Base-by-base conservation (phyloP, 2,113 vertebrate species). In the Phaethornis superciliosus region DNA sequence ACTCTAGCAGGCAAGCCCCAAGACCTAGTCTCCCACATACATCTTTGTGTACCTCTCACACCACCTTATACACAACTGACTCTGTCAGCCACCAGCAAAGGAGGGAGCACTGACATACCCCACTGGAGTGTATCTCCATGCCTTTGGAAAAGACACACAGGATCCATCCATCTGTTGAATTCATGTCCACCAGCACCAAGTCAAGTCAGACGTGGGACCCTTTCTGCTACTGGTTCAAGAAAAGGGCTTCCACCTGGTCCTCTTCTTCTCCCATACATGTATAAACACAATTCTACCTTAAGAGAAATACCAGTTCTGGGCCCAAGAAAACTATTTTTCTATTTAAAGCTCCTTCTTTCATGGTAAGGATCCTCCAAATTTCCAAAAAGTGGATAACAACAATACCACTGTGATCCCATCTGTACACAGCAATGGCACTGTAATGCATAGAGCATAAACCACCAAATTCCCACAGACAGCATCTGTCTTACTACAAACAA, bases 401-500 rank as follows among this genome's bases (percentile, higher is more conserved):
- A 97, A 93, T 95, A 95, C 97, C 94, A 96, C 97, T 97, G 94
- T 64, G 62, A 96, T 96, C 96, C 97, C 97, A 98, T 97, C 97
- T 98, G 98, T 83, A 97, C 96, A 89, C 89, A 95, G 93, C 44
- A 91, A 97, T 97, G 98, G 95, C 96, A 96, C 94, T 96, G 93
- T 96, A 94, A 96, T 90, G 96, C 96, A 95, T 75, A 90, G 94
- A 97, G 96, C 97, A 97, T 97, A 97, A 98, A 98, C 88, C 96
- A 97, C 97, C 95, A 97, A 98, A 97, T 98, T 98, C 98, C 97
- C 96, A 98, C 97, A 98, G 98, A 98, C 97, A 96, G 97, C 98
- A 98, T 98, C 98, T 98, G 98, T 97, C 97, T 98, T 95, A 97
- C 95, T 97, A 96, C 98, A 98, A 98, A 98, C 98, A 98, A 98